Evolutionary conservation across 2,888 invertebrate species (phyloP), one percentile per base, ranked within the genome.

Genomic region (Cecidostiba fungosa): DNA sequence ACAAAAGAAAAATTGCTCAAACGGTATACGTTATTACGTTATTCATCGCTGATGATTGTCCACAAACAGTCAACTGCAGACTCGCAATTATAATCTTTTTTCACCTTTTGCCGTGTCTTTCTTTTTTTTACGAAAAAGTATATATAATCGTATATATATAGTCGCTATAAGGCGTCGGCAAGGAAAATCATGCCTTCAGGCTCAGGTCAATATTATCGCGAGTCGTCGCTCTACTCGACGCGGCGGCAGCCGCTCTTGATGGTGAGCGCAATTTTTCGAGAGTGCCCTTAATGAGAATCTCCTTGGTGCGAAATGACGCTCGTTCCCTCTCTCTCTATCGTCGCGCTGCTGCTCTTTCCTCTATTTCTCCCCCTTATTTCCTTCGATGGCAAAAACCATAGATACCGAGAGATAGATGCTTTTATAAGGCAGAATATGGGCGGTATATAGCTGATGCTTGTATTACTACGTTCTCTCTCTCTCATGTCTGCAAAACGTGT

Each of bases 211-310:
- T 79, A 79, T 79, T 79, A 79, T 79, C 79, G 32, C 47, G 23
- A 23, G 16, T 69, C 66, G 66, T 50, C 50, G 19, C 19, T 50
- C 19, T 16, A 19, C 19, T 59, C 59, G 50, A 50, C 69, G 32
- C 16, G 12, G 66, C 16, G 32, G 14, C 26, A 26, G 14, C 62
- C 32, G 16, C 36, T 16, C 59, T 14, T 47, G 50, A 50, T 50
- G 50, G 32, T n/a, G 19, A 69, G 69, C 32, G 69, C 70, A 79
- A 79, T 79, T 79, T 79, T 79, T 79, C 79, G 79, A 70, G 70
- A 70, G 39, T 70, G 50, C 50, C 70, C 70, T 79, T 79, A 79
- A 79, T 79, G 79, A 79, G 70, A 79, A 79, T 54, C 70, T 70
- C 50, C 50, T 23, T 70, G 43, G 66, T 23, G 16, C 62, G 66